Evolutionary conservation across 2,888 invertebrate species (phyloP).

Genomic region (Thymelicus lineola): DNA sequence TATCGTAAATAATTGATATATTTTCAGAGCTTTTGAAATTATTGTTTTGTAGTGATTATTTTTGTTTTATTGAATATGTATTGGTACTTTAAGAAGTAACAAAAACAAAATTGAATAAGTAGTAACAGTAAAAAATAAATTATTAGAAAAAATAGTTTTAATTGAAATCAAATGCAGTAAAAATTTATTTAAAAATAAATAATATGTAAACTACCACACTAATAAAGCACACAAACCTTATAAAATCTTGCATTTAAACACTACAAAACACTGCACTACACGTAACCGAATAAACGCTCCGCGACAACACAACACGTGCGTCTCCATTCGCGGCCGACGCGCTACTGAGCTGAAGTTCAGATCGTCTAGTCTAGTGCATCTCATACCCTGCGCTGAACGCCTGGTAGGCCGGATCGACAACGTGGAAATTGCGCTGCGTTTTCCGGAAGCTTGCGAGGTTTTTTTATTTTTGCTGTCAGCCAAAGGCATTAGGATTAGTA

Average conservation of each 20-base stretch:
- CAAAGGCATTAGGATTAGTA: slow-evolving; percentile 20
- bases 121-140: not conserved
- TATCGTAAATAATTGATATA: too few relatives aligned
- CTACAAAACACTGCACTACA: slow-evolving; percentile 50
- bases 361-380: slow-evolving; percentile 64
- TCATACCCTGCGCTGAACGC: slow-evolving; percentile 59
- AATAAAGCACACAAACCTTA: slow-evolving; percentile 46
- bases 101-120: not conserved
- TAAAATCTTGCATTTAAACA: slow-evolving; percentile 45
- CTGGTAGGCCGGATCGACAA: slow-evolving; percentile 60
- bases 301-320: slow-evolving; percentile 55
- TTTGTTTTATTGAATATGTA: not conserved
- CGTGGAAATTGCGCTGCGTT: slow-evolving; percentile 46
- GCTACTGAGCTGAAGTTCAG: slow-evolving; percentile 66
- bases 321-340: slow-evolving; percentile 64
- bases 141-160: not conserved
- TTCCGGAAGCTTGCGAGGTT: slow-evolving; percentile 41
- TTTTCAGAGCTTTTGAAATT: not conserved
- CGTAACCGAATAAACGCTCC: slow-evolving; percentile 45
- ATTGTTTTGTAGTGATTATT: not conserved
- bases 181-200: slow-evolving; percentile 3
- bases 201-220: slow-evolving; percentile 3
- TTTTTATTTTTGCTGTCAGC: slow-evolving; percentile 23
- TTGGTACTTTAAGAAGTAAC: slow-evolving; percentile 3
- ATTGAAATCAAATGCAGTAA: not conserved